Evolutionary conservation across 2,888 invertebrate species (phyloP), one percentile per base, ranked within the genome.

Genomic region (Synergus laeviventris): DNA sequence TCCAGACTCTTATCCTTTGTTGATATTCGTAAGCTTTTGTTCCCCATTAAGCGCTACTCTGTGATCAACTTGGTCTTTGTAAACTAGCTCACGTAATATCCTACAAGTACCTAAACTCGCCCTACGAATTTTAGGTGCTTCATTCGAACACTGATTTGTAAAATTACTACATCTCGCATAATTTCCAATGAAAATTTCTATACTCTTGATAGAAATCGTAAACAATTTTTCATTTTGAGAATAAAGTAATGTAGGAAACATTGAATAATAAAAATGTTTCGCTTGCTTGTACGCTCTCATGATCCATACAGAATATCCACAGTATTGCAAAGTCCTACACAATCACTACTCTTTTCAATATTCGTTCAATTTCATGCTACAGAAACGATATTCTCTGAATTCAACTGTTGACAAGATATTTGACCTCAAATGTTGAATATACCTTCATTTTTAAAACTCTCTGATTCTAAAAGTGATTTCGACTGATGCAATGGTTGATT

Each of bases 1-100:
- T 56, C 56, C 21, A 56, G 21, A 9, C 56, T 56, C 56, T 56
- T 21, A 56, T 3, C 21, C 21, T 12, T 56, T 56, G 11, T 56
- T 56, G 56, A 56, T 56, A 56, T 56, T 21, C 21, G 11, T 56
- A 56, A 56, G 56, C 56, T 56, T 56, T 56, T 56, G 56, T 56
- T 56, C 56, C 18, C 56, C 56, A 56, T 56, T 56, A 18, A 21
- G 56, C 18, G 12, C 49, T 21, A 21, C 56, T 56, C 18, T 18
- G 21, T 56, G 1, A 11, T 56, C 9, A 56, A 21, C 56, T 9
- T 12, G 12, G 12, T 4, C 56, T 56, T 56, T 56, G 56, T 56
- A 56, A 56, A 21, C 21, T 21, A 21, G 21, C 21, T 56, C 2
- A n/a, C n/a, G 56, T 12, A 21, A 56, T 11, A 21, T 18, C 56